phyloP scores from a whole-genome alignment of 2,113 vertebrate species.

The Ia io region DNA sequence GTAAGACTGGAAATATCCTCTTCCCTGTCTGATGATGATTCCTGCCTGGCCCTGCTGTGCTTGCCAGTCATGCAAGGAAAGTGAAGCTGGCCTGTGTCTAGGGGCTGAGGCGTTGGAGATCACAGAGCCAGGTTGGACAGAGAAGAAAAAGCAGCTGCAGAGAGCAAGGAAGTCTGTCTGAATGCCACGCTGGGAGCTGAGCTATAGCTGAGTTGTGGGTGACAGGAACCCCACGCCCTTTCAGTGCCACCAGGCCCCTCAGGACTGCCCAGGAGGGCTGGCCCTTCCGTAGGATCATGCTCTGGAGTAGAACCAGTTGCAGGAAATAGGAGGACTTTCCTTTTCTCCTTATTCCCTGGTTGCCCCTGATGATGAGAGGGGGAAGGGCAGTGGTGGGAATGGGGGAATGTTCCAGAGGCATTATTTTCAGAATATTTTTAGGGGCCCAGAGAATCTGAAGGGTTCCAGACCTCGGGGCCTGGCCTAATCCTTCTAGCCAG shows the following conservation, averaged over 20 bases:
- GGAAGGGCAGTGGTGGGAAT: neutral
- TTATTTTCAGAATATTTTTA: neutral
- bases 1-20: neutral
- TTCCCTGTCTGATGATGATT: neutral
- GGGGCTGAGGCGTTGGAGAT: neutral
- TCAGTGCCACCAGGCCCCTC: neutral
- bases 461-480: neutral
- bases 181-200: fast-evolving
- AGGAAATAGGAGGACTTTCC: neutral
- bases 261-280: neutral
- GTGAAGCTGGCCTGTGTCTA: neutral
- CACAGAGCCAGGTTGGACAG: neutral
- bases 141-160: neutral
- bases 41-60: neutral
- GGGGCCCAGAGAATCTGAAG: neutral
- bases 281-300: neutral
- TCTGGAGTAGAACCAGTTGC: neutral
- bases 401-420: neutral
- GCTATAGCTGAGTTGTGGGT: neutral
- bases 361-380: neutral
- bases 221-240: neutral
- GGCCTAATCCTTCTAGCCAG: neutral
- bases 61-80: constrained; percentile 32
- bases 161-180: neutral
- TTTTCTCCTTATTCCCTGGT: neutral